Percentiles rank a stretch among this genome's conserved stretches.
phyloP scores from a whole-genome alignment of 1,140 invertebrate species.

The Ceratina calcarata region DNA sequence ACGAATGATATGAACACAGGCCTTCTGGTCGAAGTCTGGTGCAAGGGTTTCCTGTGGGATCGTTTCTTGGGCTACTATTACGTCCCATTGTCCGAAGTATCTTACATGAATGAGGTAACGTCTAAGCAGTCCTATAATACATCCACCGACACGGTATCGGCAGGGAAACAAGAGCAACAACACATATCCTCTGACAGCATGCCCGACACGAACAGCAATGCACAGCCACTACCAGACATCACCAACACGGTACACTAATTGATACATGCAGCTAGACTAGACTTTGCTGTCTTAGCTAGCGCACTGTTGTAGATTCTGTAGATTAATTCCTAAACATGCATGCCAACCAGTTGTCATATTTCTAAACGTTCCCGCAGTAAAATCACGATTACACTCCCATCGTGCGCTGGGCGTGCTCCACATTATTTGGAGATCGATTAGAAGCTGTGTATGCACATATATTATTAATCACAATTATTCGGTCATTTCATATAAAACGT shows the following conservation, averaged over 20 bases:
- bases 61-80: conserved; percentile 95
- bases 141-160: conserved; percentile 36
- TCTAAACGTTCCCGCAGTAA: not conserved
- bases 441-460: not conserved
- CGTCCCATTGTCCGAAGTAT: conserved; percentile 91
- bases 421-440: conserved; percentile 39
- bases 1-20: conserved; percentile 96
- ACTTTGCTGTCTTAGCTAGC: conserved; percentile 15
- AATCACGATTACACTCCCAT: conserved; percentile 20
- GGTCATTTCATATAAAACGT: no score
- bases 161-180: conserved; percentile 44
- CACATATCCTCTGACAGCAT: conserved; percentile 61
- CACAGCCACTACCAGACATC: conserved; percentile 54
- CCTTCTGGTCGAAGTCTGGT: conserved; percentile 96
- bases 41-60: conserved; percentile 99
- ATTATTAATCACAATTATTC: no score
- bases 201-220: conserved; percentile 68
- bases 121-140: conserved; percentile 59
- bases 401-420: not conserved
- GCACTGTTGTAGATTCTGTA: not conserved
- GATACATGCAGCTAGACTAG: conserved; percentile 39
- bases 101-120: conserved; percentile 93
- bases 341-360: conserved; percentile 6
- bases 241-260: conserved; percentile 60
- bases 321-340: conserved; percentile 21